These are phyloP conservation scores for Dynastes grantii DNA, from an alignment of 2,888 invertebrate genomes.

Conservation along the genomic window DNA sequence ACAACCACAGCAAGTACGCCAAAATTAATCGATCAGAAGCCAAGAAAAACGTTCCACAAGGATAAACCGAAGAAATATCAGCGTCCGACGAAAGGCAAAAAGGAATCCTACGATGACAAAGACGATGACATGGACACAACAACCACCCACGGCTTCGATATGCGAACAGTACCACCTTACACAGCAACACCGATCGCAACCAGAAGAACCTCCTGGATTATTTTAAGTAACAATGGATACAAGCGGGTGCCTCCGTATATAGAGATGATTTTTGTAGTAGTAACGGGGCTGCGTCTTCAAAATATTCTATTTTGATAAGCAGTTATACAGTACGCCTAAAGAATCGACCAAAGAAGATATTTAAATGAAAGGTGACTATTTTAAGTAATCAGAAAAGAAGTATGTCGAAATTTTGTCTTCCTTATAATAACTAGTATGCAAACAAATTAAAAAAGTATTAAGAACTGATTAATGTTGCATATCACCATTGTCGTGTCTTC, in stretches of 20 bases:
- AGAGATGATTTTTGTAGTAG: conserved; percentile 17
- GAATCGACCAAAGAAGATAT: conserved; percentile 37
- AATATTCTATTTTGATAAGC: conserved; percentile 42
- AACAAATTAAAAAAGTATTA: conserved; percentile 49
- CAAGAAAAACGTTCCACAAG: conserved; percentile 66
- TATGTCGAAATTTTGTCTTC: conserved; percentile 61
- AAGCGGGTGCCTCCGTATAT: background rate
- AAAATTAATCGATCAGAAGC: conserved; percentile 66
- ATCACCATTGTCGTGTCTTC: conserved; percentile 62
- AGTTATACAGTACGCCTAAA: conserved; percentile 10
- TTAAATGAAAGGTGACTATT: conserved; percentile 32
- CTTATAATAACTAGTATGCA: conserved; percentile 60
- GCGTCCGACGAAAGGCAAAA: conserved; percentile 59
- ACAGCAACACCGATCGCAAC: conserved; percentile 63
- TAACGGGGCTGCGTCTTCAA: background rate
- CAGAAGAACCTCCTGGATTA: conserved; percentile 65
- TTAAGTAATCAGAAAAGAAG: conserved; percentile 50
- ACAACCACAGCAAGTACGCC: conserved; percentile 68
- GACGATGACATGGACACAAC: conserved; percentile 63
- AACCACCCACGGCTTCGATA: conserved; percentile 63
- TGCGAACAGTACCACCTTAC: conserved; percentile 61
- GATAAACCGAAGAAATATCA: conserved; percentile 67
- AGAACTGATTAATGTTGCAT: conserved; percentile 57
- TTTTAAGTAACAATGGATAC: conserved; percentile 56
- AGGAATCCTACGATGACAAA: conserved; percentile 58